These are phyloP conservation scores for Centropristis striata DNA, from an alignment of 2,113 vertebrate genomes.

Conservation along the genomic window DNA sequence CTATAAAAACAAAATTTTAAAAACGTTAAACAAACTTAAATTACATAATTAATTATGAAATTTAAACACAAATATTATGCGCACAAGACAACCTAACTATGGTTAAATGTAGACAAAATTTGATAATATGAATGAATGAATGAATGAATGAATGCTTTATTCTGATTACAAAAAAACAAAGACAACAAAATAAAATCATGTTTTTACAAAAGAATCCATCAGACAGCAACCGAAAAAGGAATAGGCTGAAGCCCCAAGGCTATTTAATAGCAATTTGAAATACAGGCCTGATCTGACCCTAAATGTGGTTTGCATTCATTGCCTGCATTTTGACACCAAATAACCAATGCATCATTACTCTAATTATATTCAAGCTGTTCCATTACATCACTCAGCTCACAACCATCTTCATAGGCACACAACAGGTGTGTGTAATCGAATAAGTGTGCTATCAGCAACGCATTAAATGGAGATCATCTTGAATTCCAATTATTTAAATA, in stretches of 20 bases:
- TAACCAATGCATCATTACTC: conserved; percentile 59
- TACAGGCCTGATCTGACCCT: neutral
- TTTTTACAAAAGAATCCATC: too few relatives aligned
- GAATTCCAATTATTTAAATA: neutral
- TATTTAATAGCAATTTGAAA: conserved; percentile 19
- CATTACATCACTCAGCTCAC: conserved; percentile 65
- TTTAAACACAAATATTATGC: neutral
- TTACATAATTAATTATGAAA: neutral
- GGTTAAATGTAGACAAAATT: neutral
- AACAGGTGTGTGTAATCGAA: conserved; percentile 63
- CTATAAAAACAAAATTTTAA: too few relatives aligned
- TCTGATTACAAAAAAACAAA: too few relatives aligned
- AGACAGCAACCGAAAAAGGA: too few relatives aligned
- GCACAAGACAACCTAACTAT: neutral
- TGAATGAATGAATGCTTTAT: too few relatives aligned
- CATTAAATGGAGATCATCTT: conserved; percentile 17
- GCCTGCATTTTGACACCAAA: conserved; percentile 47
- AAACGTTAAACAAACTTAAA: neutral
- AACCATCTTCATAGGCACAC: conserved; percentile 34
- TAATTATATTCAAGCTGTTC: conserved; percentile 73
- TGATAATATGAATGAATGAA: too few relatives aligned
- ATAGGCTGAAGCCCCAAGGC: too few relatives aligned
- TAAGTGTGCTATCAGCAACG: conserved; percentile 13
- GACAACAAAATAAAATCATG: too few relatives aligned
- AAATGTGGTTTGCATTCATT: conserved; percentile 13